Evolutionary conservation across 2,888 invertebrate genomes (phyloP).

Genomic region (Bembecia ichneumoniformis): DNA sequence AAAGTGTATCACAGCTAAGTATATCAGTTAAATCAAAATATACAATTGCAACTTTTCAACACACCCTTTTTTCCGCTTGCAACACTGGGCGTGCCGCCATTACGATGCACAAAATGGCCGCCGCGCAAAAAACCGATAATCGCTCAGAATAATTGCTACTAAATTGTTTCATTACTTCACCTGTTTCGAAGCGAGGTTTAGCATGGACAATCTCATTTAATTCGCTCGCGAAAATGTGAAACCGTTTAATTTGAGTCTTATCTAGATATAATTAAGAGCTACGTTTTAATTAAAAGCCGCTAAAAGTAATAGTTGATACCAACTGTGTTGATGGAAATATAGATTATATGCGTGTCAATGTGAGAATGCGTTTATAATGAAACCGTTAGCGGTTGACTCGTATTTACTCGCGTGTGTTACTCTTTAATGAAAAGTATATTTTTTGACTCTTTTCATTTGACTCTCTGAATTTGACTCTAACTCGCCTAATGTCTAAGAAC

Average conservation of each 20-base stretch:
- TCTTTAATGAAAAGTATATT: no score
- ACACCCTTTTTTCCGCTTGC: constrained; percentile 9
- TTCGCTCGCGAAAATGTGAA: neutral
- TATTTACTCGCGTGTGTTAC: no score
- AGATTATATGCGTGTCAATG: constrained; percentile 17
- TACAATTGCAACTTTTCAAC: neutral
- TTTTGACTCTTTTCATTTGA: no score
- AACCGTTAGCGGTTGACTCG: neutral
- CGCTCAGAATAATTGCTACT: constrained; percentile 42
- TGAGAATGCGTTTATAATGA: constrained; percentile 12
- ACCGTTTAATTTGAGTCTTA: neutral
- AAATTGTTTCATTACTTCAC: constrained; percentile 57
- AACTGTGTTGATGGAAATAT: neutral
- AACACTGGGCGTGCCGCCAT: constrained; percentile 34
- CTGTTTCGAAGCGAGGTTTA: constrained; percentile 17
- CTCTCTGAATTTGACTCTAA: no score
- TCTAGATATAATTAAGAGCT: neutral
- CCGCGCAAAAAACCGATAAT: constrained; percentile 32
- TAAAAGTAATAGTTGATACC: neutral
- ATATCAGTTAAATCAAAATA: no score
- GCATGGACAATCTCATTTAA: neutral
- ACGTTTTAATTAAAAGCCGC: neutral
- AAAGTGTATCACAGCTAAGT: no score
- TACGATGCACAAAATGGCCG: constrained; percentile 43
- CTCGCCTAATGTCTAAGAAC: no score